Conservation (phyloP, 2,888 invertebrate species). For the Papilio elwesi region DNA sequence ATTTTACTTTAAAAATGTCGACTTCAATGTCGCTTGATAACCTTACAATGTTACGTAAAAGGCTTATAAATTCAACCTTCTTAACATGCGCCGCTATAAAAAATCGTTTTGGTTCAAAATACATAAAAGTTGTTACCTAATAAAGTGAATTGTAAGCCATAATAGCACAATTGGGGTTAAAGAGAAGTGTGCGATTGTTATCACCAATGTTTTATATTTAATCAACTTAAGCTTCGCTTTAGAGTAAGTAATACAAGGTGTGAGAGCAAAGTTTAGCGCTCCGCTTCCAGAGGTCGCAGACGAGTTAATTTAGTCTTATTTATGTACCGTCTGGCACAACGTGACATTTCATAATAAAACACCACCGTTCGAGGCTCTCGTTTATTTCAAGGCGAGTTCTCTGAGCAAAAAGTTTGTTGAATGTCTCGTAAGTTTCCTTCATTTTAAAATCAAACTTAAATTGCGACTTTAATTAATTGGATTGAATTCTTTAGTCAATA, state of each 20-base stretch:
- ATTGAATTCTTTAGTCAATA: constrained; percentile 13
- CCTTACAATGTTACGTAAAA: constrained; percentile 26
- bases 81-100: constrained; percentile 44
- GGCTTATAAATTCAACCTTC: constrained; percentile 26
- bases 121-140: constrained; percentile 39
- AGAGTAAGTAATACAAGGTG: constrained; percentile 59
- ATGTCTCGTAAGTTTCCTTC: constrained; percentile 63
- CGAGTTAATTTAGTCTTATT: constrained; percentile 81
- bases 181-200: constrained; percentile 36
- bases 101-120: constrained; percentile 40
- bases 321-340: constrained; percentile 78
- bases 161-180: constrained; percentile 8
- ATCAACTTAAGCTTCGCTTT: constrained; percentile 36
- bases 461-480: constrained; percentile 41
- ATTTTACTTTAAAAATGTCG: constrained; percentile 30
- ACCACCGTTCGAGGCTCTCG: constrained; percentile 61
- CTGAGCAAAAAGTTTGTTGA: constrained; percentile 68
- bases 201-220: constrained; percentile 42
- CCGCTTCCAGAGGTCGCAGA: constrained; percentile 74
- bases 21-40: constrained; percentile 22
- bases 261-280: constrained; percentile 65
- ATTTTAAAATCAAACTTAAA: constrained; percentile 47
- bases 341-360: constrained; percentile 81
- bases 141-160: constrained; percentile 32
- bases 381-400: constrained; percentile 58